Conservation (phyloP, 2,888 invertebrate species). For the Cheilosia vernalis region DNA sequence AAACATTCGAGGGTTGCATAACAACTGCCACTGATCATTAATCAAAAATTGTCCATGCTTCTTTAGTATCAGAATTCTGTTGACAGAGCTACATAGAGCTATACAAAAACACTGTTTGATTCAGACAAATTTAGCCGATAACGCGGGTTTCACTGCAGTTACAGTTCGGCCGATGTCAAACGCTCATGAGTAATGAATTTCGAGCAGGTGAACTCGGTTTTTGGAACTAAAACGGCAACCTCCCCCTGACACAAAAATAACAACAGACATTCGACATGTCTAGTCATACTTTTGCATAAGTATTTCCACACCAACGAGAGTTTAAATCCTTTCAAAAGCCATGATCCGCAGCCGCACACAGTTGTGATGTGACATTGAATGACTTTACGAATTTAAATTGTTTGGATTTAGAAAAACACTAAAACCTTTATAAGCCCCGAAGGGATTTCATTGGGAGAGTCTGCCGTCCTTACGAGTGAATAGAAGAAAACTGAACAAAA, state of each 20-base stretch:
- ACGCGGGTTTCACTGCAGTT: slow-evolving; percentile 45
- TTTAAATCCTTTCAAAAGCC: slow-evolving; percentile 48
- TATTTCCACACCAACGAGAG: not conserved
- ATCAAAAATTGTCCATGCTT: slow-evolving; percentile 62
- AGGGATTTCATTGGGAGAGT: slow-evolving; percentile 63
- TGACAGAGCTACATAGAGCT: slow-evolving; percentile 37
- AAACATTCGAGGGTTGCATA: slow-evolving; percentile 46
- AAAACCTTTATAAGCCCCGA: slow-evolving; percentile 63
- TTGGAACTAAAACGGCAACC: not conserved
- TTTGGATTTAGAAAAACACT: slow-evolving; percentile 20
- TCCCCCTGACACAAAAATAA: not conserved
- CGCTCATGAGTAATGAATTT: slow-evolving; percentile 59
- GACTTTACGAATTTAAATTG: slow-evolving; percentile 63
- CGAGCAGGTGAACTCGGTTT: slow-evolving; percentile 52
- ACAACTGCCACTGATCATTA: slow-evolving; percentile 59
- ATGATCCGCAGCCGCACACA: slow-evolving; percentile 37
- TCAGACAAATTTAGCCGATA: slow-evolving; percentile 55
- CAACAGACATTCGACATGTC: slow-evolving; percentile 3
- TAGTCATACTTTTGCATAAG: slow-evolving; percentile 47
- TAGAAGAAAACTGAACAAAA: slow-evolving; percentile 9
- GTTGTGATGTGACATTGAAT: slow-evolving; percentile 61
- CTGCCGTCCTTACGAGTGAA: slow-evolving; percentile 47
- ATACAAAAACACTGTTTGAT: slow-evolving; percentile 54
- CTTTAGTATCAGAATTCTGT: slow-evolving; percentile 27
- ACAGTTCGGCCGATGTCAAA: slow-evolving; percentile 67